These are phyloP conservation scores for Molossus molossus DNA, from an alignment of 2,797 vertebrate species.

Conservation along the genomic window DNA sequence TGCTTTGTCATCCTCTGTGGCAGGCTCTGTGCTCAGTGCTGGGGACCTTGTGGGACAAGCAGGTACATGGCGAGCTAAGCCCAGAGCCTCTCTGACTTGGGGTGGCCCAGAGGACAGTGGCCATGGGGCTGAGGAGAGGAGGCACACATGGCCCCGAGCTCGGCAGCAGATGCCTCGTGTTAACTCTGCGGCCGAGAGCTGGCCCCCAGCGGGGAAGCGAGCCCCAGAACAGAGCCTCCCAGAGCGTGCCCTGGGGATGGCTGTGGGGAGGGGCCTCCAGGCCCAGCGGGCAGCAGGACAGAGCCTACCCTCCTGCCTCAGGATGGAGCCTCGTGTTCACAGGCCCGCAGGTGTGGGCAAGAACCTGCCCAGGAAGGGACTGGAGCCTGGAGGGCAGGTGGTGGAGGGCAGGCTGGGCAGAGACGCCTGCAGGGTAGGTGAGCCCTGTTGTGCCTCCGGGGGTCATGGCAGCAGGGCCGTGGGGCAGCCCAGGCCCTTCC, in stretches of 20 bases:
- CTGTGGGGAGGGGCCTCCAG: not conserved
- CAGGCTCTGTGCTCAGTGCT: not conserved
- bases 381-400: not conserved
- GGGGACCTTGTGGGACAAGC: not conserved
- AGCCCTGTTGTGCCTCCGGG: not conserved
- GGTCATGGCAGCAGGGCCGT: not conserved
- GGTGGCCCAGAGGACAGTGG: not conserved
- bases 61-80: not conserved
- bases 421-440: not conserved
- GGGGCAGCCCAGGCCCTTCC: not conserved
- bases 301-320: not conserved
- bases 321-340: accelerated
- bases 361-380: not conserved
- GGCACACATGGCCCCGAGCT: not conserved
- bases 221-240: not conserved
- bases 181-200: not conserved
- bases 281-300: not conserved
- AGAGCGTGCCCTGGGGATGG: not conserved
- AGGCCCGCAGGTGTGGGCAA: not conserved
- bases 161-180: not conserved
- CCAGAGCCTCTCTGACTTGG: not conserved
- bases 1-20: not conserved
- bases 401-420: not conserved
- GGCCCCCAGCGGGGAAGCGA: not conserved
- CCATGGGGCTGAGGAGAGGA: not conserved